phyloP scores from a whole-genome alignment of 1,140 invertebrate genomes.

The Brachionus manjavacas region DNA sequence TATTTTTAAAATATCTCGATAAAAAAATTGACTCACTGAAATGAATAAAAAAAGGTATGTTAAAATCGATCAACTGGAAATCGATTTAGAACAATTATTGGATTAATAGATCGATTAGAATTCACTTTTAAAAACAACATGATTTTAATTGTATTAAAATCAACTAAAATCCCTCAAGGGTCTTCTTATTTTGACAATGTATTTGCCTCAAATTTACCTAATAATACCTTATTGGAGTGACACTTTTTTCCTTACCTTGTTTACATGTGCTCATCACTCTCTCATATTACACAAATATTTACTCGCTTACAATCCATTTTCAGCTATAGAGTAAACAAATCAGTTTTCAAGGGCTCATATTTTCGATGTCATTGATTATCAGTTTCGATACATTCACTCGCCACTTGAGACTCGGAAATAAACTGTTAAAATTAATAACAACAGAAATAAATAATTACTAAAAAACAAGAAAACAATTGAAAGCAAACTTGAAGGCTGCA shows the following conservation, averaged over 20 bases:
- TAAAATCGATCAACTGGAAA: constrained; percentile 35
- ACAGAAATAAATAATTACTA: neutral
- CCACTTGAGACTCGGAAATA: constrained; percentile 10
- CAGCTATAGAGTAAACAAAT: constrained; percentile 14
- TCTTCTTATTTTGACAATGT: neutral
- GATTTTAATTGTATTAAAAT: constrained; percentile 36
- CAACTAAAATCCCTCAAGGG: constrained; percentile 9
- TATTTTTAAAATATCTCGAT: neutral
- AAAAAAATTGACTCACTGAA: constrained; percentile 1
- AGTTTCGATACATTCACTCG: neutral
- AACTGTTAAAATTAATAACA: constrained; percentile 1
- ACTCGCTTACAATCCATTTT: neutral
- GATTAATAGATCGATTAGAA: constrained; percentile 11
- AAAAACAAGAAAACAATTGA: neutral
- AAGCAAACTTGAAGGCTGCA: neutral
- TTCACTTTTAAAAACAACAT: constrained; percentile 23
- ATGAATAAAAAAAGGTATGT: constrained; percentile 5
- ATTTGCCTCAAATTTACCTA: neutral
- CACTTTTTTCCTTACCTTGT: neutral
- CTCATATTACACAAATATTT: constrained; percentile 37
- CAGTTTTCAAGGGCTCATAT: constrained; percentile 14
- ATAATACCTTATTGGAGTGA: neutral
- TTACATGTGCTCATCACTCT: constrained; percentile 25
- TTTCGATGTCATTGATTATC: constrained; percentile 20
- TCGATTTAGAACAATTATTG: neutral